Conservation (phyloP, 2,888 invertebrate species). For the Globia sparganii region DNA sequence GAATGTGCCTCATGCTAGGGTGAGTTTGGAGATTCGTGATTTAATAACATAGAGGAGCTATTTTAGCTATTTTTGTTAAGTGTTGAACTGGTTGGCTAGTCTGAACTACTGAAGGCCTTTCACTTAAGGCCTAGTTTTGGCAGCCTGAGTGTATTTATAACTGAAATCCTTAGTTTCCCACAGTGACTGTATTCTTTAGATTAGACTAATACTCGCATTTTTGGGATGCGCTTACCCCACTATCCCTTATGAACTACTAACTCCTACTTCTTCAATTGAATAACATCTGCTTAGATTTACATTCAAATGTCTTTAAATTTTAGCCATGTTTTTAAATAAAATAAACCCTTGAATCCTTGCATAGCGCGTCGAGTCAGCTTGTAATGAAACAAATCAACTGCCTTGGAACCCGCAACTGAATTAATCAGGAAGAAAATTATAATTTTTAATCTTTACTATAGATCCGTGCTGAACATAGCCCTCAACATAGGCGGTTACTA, state of each 20-base stretch:
- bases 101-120: too few species aligned
- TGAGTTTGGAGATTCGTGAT: constrained; percentile 58
- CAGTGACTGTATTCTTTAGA: neutral
- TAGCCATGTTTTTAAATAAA: neutral
- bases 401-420: neutral
- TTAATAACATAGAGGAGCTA: neutral
- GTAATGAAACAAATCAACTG: neutral
- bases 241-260: neutral
- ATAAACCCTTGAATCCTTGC: neutral
- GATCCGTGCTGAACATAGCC: neutral
- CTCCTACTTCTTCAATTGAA: neutral
- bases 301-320: neutral
- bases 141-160: neutral
- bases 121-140: neutral
- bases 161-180: neutral
- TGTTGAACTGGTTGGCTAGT: neutral
- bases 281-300: neutral
- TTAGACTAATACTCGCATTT: neutral
- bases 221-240: neutral
- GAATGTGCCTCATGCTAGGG: constrained; percentile 84
- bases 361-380: neutral
- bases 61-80: neutral
- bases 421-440: constrained; percentile 8
- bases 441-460: neutral
- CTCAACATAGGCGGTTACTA: neutral